Evolutionary conservation across 2,113 vertebrate genomes (phyloP), one percentile per base, ranked within the genome.

Genomic region (Chaetops frenatus): DNA sequence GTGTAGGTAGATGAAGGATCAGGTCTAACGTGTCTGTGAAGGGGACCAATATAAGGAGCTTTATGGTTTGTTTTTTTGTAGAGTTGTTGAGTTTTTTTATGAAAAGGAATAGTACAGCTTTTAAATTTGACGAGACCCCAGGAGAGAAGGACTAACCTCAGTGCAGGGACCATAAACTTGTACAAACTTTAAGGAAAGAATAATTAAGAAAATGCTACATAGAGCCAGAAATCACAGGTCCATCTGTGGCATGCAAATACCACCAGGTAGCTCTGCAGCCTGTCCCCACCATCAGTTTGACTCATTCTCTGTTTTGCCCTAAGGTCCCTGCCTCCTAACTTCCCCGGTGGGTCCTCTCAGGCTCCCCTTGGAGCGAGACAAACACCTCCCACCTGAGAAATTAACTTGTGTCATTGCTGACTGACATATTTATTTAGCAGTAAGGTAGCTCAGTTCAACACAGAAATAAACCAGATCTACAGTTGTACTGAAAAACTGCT

Each of bases 401-500:
- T 27, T 79, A 86, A 62, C 58, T 88, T 50, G 50, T 86, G 81
- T 76, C 44, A 13, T 40, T 84, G 77, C 65, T 92, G 88, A 82
- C 53, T 94, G 84, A 86, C 66, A 50, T 72, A 81, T 70, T 90
- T 94, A 86, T 88, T 90, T 94, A 90, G 48, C 78, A 73, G 74
- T 45, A 69, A 86, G 28, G 54, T 65, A 92, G 42, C 27, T 76
- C 50, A 58, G 77, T 83, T 85, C 54, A 86, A 77, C 42, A 70
- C 62, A 91, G 54, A 91, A 94, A 80, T 95, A 86, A 58, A 61
- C 69, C 20, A 5, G 60, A 86, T 33, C 74, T 73, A 42, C 47
- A 66, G 11, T 77, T 86, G 81, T 47, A 31, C 73, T 56, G 81
- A 80, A 95, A 92, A 95, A 80, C 70, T 88, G 35, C 71, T 92